Base-by-base conservation (phyloP, 2,797 vertebrate genomes). In the Lindbergichthys nudifrons region DNA sequence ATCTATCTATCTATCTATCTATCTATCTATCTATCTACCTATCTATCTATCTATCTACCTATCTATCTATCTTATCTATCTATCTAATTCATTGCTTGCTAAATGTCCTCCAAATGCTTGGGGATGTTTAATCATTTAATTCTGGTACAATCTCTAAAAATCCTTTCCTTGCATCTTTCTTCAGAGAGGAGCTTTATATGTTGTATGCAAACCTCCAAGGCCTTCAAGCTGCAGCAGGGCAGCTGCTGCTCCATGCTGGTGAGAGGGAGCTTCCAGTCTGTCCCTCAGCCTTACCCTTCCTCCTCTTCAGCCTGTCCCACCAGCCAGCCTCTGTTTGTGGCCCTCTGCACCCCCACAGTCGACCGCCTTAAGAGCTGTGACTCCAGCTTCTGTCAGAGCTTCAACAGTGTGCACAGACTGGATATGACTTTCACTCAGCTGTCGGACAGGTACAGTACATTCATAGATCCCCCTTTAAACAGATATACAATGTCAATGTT, bases 111-210 rank as follows among this genome's bases (percentile, higher is more conserved):
- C 18, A 45, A 45, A 45, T 10, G 3, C 30, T 36, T 36, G 30
- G 9, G 12, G 43, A 10, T 14, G 19, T 23, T n/a, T 26, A 59
- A 18, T 13, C 0, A 26, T 15, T 43, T 2, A 42, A 8, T 50
- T 21, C 23, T 36, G 32, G 32, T 36, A 9, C 6, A 36, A 9
- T 36, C 32, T 36, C 32, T 36, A 36, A 36, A 36, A 36, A 36
- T 9, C 8, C 32, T 36, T 36, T 36, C 32, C 6, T 36, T 36
- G 8, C 39, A 52, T 67, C 2, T 60, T 72, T 74, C 52, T 39
- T 15, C 93, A 97, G 96, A 95, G 82, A 85, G 92, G 70, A 94
- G 91, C 0, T 96, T 97, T 45, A 79, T 96, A 54, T 94, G 94
- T 0, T 87, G 91, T 16, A 95, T 96, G 94, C 88, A 90, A 61